phyloP scores from a whole-genome alignment of 2,797 vertebrate genomes.

The Erpetoichthys calabaricus region DNA sequence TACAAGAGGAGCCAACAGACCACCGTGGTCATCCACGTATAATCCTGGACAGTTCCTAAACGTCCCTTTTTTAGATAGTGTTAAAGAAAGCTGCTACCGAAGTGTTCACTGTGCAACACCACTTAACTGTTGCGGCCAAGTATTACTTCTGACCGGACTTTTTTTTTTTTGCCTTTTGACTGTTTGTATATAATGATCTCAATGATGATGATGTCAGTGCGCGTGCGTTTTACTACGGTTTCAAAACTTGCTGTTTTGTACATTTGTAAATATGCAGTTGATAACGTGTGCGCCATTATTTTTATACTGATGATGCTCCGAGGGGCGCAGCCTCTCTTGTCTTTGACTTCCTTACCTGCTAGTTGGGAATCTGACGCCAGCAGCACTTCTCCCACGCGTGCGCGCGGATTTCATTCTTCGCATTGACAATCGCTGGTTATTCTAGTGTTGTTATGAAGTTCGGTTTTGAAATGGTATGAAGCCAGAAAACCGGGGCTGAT shows the following conservation, averaged over 20 bases:
- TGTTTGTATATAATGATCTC: slow-evolving; percentile 7
- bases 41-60: slow-evolving; percentile 26
- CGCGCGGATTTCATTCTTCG: slow-evolving; percentile 12
- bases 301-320: slow-evolving; percentile 13
- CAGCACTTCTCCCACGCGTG: slow-evolving; percentile 23
- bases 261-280: slow-evolving; percentile 12
- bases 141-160: slow-evolving; percentile 10
- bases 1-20: slow-evolving; percentile 57
- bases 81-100: slow-evolving; percentile 41
- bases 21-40: slow-evolving; percentile 65
- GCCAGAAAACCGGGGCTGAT: slow-evolving; percentile 91
- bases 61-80: slow-evolving; percentile 23
- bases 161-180: slow-evolving; percentile 4
- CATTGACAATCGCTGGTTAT: slow-evolving; percentile 38
- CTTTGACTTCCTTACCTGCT: too few species aligned
- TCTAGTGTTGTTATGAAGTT: slow-evolving; percentile 83
- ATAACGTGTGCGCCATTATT: slow-evolving; percentile 4
- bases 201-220: slow-evolving; percentile 10
- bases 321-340: too few species aligned
- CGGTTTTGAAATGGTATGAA: slow-evolving; percentile 82
- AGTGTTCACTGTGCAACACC: slow-evolving; percentile 24
- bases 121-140: slow-evolving; percentile 9
- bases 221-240: slow-evolving; percentile 5
- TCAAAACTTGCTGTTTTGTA: slow-evolving; percentile 9
- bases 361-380: slow-evolving; percentile 32